A percentile compares a stretch with the other conserved stretches of the same genome.
phyloP scores from a whole-genome alignment of 2,113 vertebrate genomes.

The Heteronetta atricapilla region DNA sequence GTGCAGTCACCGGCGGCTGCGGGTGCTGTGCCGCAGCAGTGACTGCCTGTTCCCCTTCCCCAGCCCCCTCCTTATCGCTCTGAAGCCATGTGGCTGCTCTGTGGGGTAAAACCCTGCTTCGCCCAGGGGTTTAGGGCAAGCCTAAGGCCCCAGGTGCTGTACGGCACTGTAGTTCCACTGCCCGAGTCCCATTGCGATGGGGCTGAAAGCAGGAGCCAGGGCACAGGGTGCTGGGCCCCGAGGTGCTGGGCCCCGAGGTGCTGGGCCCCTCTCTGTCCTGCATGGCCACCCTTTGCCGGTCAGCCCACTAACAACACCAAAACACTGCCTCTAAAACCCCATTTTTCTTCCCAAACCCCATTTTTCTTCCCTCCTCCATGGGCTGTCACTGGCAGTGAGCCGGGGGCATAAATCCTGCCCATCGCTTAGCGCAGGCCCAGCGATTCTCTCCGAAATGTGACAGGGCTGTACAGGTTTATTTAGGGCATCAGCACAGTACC shows the following conservation, averaged over 20 bases:
- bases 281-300: background rate
- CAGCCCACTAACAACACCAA: background rate
- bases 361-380: background rate
- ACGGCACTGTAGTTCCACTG: rapidly evolving
- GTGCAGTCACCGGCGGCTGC: rapidly evolving
- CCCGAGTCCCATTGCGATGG: rapidly evolving
- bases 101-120: background rate
- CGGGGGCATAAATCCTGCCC: background rate
- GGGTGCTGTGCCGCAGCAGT: background rate
- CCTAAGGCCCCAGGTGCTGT: too few relatives aligned
- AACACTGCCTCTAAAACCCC: background rate
- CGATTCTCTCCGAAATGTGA: rapidly evolving
- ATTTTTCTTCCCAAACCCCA: background rate
- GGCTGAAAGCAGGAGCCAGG: rapidly evolving
- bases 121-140: background rate
- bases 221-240: too few relatives aligned
- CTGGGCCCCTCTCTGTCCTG: too few relatives aligned
- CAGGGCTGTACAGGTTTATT: rapidly evolving
- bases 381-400: background rate
- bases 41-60: background rate
- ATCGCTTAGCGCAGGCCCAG: background rate
- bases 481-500: background rate
- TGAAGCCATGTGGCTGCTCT: background rate
- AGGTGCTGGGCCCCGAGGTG: too few relatives aligned
- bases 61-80: background rate